Conservation (phyloP, 2,888 invertebrate genomes). For the Acanthosepion esculentum region DNA sequence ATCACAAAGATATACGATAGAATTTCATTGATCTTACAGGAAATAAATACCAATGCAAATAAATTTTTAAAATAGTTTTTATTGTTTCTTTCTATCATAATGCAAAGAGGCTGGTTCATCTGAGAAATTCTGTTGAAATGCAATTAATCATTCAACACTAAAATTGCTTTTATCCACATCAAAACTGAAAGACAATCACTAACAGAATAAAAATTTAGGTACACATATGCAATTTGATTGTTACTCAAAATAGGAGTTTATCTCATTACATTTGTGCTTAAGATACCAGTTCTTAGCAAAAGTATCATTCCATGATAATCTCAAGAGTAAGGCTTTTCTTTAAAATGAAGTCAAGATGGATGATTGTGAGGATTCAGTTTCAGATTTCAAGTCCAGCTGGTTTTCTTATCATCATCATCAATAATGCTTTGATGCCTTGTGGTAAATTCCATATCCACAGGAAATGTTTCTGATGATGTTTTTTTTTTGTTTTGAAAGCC, state of each 20-base stretch:
- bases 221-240: not conserved
- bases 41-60: too few species aligned
- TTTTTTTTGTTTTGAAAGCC: not conserved
- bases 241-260: not conserved
- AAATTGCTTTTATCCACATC: too few species aligned
- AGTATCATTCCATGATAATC: not conserved
- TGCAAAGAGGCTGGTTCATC: not conserved
- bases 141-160: too few species aligned
- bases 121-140: not conserved
- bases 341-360: not conserved
- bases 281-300: not conserved
- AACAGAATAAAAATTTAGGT: not conserved
- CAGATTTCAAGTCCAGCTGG: not conserved
- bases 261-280: not conserved
- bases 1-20: too few species aligned
- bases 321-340: not conserved
- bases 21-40: too few species aligned
- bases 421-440: not conserved
- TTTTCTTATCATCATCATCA: not conserved
- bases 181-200: too few species aligned
- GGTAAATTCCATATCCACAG: not conserved
- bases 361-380: slow-evolving; percentile 6
- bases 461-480: not conserved
- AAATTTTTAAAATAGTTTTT: too few species aligned
- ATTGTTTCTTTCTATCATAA: not conserved